Evolutionary conservation across 2,888 invertebrate species (phyloP), one percentile per base, ranked within the genome.

Genomic region (Chrysolina oricalcia): DNA sequence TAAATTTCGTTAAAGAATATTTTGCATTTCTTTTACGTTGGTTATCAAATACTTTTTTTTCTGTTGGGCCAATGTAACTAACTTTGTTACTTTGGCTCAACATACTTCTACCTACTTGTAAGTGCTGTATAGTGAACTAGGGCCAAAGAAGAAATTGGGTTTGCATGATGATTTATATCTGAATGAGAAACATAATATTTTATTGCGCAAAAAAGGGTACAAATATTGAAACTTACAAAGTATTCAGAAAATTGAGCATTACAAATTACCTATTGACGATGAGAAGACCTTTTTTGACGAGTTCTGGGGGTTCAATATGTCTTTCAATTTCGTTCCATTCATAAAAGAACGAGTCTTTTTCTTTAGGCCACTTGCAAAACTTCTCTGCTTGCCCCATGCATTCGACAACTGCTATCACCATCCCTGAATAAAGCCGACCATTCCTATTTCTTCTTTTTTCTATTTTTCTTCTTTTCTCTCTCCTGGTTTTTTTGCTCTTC

Each of bases 311-410:
- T 15, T 15, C 13, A 15, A 46, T 46, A 15, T 15, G 46, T 46
- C 46, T 46, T 46, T 46, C 46, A 46, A 46, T n/a, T 46, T 46
- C 46, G 46, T 46, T 46, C n/a, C 46, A 46, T 46, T 13, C n/a
- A 13, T 46, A n/a, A n/a, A 46, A 35, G 35, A 8, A 35, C 35
- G 4, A 8, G 8, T 35, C 35, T 35, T 35, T 35, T 35, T 6
- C 35, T 35, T 35, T 35, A 35, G 35, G 8, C 35, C 35, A 46
- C 15, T 46, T 46, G 15, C 46, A 46, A 46, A 46, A 46, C n/a
- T 46, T 46, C 15, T 46, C 6, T 15, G 46, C 15, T 2, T 8
- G 35, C 35, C 15, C 13, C n/a, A 46, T 46, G 46, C 1, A 46
- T 46, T 46, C 6, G 46, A 35, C 8, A 8, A 3, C 35, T 35